Evolutionary conservation across 2,113 vertebrate species (phyloP).

Genomic region (Hylia prasina): DNA sequence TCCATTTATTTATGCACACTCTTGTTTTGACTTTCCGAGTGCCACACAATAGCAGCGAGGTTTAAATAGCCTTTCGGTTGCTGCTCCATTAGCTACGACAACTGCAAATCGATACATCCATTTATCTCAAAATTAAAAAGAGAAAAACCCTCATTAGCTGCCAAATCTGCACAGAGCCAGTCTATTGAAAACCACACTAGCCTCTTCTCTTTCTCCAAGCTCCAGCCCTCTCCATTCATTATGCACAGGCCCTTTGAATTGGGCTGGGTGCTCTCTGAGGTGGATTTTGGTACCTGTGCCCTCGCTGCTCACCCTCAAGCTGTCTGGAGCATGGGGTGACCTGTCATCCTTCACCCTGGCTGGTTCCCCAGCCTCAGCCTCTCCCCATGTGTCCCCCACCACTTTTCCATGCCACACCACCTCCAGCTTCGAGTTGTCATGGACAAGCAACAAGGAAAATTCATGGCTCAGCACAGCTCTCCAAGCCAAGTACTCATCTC

Average conservation of each 20-base stretch:
- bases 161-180: conserved; percentile 29
- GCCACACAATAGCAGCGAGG: conserved; percentile 44
- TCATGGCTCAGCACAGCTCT: fast-evolving
- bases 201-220: background rate
- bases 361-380: background rate
- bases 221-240: background rate
- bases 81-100: conserved; percentile 62
- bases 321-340: background rate
- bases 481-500: background rate
- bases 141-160: conserved; percentile 66
- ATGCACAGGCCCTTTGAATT: background rate
- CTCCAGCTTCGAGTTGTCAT: fast-evolving
- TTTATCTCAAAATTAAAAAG: conserved; percentile 70
- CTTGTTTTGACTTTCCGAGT: conserved; percentile 52
- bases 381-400: fast-evolving
- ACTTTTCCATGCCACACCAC: background rate
- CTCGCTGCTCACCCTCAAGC: fast-evolving
- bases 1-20: conserved; percentile 59
- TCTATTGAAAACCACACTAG: background rate
- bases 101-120: conserved; percentile 59
- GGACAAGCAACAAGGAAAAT: background rate
- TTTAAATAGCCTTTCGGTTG: conserved; percentile 56
- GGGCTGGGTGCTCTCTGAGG: background rate
- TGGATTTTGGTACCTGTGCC: background rate
- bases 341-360: background rate